Evolutionary conservation across 2,113 vertebrate genomes (phyloP), one percentile per base, ranked within the genome.

Genomic region (Rhinichthys klamathensis): DNA sequence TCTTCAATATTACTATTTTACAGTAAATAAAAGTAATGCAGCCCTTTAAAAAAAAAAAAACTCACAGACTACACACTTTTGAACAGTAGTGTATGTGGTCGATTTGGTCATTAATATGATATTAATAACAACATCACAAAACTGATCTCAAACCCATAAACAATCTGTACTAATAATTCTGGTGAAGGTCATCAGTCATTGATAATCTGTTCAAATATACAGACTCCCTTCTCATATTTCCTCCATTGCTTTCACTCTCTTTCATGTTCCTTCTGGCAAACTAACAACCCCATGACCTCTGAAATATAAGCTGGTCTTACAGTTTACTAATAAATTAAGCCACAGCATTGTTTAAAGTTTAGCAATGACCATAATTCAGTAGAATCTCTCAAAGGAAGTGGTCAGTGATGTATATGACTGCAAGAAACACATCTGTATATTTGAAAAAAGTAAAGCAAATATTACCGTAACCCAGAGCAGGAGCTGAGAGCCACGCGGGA

Each of bases 391-490:
- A 67, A 10, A 80, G 78, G 16, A 80, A 51, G 41, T 80, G n/a
- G 38, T 80, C 56, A 41, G 21, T 74, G 41, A 74, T 11, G 11
- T 74, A 15, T 38, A 16, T 44, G 12, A 12, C 3, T 77, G 51
- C 6, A 56, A 56, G 18, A 21, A 56, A 56, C 51, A 54, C 16
- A 54, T 54, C 18, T 54, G 54, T 56, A 56, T 21, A 21, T 41
- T n/a, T 35, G 27, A 30, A 32, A 76, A 54, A 83, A n/a, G 0
- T n/a, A 41, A 70, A 25, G 7, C 4, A 6, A 51, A 65, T 89
- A 87, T 90, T 93, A 99, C 97, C 97, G 95, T 87, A 99, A 93
- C 5, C 97, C 96, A 0, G 93, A 76, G 63, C 97, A 99, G 89
- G 95, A 92, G n/a, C 98, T 98, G 84, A 98, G 7, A 7, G 91